Percentiles rank a stretch among this genome's conserved stretches.
These are phyloP conservation scores for Fratercula arctica DNA, from an alignment of 2,797 vertebrate genomes.

Conservation along the genomic window DNA sequence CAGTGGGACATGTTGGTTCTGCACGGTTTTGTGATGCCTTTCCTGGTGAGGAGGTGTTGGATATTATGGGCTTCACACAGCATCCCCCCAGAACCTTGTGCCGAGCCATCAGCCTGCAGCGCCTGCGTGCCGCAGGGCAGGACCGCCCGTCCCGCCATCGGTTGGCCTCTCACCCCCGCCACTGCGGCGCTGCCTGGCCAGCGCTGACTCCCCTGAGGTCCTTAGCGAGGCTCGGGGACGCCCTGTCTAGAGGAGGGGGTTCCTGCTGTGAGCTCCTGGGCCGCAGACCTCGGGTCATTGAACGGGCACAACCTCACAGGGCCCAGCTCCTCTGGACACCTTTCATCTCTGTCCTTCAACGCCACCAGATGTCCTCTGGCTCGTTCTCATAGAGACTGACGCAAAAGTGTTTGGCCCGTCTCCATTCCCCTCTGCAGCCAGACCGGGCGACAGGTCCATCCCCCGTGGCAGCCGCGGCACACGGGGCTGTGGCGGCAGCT, in stretches of 20 bases:
- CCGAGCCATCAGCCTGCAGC: background rate
- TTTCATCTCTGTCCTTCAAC: background rate
- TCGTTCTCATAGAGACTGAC: background rate
- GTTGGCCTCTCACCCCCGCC: background rate
- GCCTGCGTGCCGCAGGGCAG: background rate
- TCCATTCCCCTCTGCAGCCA: background rate
- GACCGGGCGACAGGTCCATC: background rate
- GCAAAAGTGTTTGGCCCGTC: background rate
- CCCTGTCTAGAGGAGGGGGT: too few species aligned
- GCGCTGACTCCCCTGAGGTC: background rate
- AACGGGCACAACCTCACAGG: background rate
- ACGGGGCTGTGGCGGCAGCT: accelerated
- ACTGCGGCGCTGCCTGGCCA: background rate
- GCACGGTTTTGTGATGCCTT: background rate
- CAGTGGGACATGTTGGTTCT: background rate
- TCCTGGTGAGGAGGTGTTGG: background rate
- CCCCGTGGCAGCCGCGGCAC: background rate
- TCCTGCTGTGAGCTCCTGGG: background rate
- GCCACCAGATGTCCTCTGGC: background rate
- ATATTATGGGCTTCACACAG: background rate
- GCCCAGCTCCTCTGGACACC: background rate
- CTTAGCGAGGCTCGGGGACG: background rate
- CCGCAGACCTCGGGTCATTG: accelerated
- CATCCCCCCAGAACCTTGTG: background rate
- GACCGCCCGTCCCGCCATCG: too few species aligned